Conservation (phyloP, 2,888 invertebrate genomes). For the Leptogaster cylindrica region DNA sequence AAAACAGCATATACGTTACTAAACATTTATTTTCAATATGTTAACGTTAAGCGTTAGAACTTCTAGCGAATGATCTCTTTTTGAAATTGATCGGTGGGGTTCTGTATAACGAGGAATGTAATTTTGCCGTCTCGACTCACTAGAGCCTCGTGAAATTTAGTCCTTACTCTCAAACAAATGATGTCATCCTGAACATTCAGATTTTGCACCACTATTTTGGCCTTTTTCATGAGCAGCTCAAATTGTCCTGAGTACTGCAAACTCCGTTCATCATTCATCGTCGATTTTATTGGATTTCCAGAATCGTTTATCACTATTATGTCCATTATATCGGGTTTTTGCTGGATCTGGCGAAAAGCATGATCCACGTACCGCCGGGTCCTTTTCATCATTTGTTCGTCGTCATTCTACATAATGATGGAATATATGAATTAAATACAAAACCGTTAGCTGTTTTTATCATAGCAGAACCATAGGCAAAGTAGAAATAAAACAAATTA, state of each 20-base stretch:
- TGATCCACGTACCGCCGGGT: conserved; percentile 57
- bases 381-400: conserved; percentile 50
- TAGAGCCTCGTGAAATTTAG: conserved; percentile 55
- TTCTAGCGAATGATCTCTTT: conserved; percentile 1
- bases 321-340: conserved; percentile 55
- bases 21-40: too few relatives aligned
- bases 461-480: too few relatives aligned
- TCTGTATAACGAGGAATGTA: conserved; percentile 57
- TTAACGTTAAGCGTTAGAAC: too few relatives aligned
- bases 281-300: conserved; percentile 57
- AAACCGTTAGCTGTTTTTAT: too few relatives aligned
- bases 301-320: conserved; percentile 56
- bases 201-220: conserved; percentile 53
- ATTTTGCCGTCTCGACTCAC: conserved; percentile 58
- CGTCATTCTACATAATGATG: neutral
- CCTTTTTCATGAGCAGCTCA: conserved; percentile 56
- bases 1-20: too few relatives aligned
- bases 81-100: conserved; percentile 52
- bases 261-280: conserved; percentile 53
- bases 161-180: conserved; percentile 54
- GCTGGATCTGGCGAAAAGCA: conserved; percentile 52
- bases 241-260: conserved; percentile 57
- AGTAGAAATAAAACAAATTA: conserved; percentile 7
- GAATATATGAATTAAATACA: neutral
- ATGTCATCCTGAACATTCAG: conserved; percentile 54